phyloP scores from a whole-genome alignment of 2,888 invertebrate genomes.

The Cynaeus angustus region DNA sequence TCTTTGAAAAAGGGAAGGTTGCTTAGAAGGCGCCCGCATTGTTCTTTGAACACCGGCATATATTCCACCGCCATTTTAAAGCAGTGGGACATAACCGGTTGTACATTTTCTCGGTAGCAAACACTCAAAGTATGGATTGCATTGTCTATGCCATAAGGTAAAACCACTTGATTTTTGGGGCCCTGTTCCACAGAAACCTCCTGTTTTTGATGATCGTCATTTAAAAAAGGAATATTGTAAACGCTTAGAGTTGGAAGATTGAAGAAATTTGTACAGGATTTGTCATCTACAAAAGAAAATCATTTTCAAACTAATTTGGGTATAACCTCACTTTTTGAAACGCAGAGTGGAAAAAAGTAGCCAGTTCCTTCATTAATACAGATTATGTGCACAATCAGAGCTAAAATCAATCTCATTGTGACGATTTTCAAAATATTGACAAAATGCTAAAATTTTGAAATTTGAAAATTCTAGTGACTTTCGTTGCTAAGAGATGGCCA shows the following conservation, averaged over 20 bases:
- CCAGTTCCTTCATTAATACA: background rate
- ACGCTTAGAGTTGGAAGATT: background rate
- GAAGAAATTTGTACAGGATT: slow-evolving; percentile 15
- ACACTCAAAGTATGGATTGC: background rate
- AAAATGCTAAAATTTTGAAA: background rate
- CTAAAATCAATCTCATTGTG: slow-evolving; percentile 12
- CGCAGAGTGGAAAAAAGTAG: slow-evolving; percentile 21
- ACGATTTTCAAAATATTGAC: slow-evolving; percentile 25
- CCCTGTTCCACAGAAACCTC: background rate
- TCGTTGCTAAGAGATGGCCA: slow-evolving; percentile 28
- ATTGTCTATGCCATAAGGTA: background rate
- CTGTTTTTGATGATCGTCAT: background rate
- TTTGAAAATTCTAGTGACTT: slow-evolving; percentile 31
- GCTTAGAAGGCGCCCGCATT: background rate
- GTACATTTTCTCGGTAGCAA: background rate
- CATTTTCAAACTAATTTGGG: background rate
- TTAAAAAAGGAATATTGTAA: background rate
- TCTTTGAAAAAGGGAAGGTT: slow-evolving; percentile 11
- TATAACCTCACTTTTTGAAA: slow-evolving; percentile 1
- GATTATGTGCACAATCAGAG: background rate
- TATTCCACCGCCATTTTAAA: background rate
- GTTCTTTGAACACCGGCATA: background rate
- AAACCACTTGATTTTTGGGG: background rate
- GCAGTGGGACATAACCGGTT: background rate
- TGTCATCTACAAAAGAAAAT: slow-evolving; percentile 10